phyloP scores from a whole-genome alignment of 2,888 invertebrate genomes.

The Neuroscelio doddi region DNA sequence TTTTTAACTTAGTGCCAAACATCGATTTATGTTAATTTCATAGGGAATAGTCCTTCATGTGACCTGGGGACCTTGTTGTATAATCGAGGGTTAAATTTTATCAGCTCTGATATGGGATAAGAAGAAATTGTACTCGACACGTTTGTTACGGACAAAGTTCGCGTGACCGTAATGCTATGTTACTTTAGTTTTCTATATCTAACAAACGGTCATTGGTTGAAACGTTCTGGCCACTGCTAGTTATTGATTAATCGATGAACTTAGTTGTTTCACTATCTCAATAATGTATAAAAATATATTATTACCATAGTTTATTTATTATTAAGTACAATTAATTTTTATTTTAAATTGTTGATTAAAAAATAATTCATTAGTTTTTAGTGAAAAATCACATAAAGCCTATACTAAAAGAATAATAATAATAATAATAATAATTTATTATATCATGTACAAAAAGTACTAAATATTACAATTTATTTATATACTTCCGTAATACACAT shows the following conservation, averaged over 20 bases:
- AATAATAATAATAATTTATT: no score
- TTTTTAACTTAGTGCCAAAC: conserved; percentile 2
- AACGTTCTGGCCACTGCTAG: conserved; percentile 29
- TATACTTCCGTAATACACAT: no score
- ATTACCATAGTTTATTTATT: no score
- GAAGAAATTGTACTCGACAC: conserved; percentile 16
- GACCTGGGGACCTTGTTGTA: conserved; percentile 33
- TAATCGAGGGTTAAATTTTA: conserved; percentile 14
- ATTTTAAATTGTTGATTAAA: no score
- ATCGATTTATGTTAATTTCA: conserved; percentile 43
- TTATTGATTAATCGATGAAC: conserved; percentile 53
- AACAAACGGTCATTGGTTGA: conserved; percentile 43
- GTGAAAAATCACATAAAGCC: no score
- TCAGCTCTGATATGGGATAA: conserved; percentile 11
- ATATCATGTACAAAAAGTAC: no score
- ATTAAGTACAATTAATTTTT: no score
- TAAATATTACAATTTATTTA: no score
- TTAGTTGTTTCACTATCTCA: conserved; percentile 6
- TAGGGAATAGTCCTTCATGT: conserved; percentile 21
- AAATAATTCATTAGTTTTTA: no score
- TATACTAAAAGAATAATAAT: no score
- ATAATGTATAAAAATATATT: no score
- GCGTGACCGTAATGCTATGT: conserved; percentile 30
- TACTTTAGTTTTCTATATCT: conserved; percentile 33
- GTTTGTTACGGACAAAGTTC: conserved; percentile 18